Base-by-base conservation (phyloP, 2,797 vertebrate genomes). In the Lacerta agilis region DNA sequence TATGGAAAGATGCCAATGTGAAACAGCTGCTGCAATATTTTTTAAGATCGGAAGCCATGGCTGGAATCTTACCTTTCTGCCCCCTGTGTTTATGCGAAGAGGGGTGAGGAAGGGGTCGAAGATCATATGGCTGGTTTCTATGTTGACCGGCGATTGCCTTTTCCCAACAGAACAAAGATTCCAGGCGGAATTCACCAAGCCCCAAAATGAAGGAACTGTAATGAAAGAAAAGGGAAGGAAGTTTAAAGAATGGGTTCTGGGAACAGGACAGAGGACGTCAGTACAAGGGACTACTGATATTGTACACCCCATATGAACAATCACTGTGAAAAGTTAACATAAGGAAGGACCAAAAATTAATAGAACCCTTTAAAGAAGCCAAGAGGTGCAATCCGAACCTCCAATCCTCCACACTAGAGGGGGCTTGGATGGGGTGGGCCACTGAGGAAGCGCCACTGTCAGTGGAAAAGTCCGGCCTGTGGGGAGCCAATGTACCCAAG, bases 101-200 rank as follows among this genome's bases (percentile, higher is more conserved):
- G 98, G 98, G 2, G 97, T 98, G 95, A 99, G 97, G 96, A 99
- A 99, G 58, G 99, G 99, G 95, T 99, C 99, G 90, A 99, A 99
- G 96, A 99, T 99, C 99, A 99, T 99, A 97, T 99, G 99, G 95
- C 98, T 99, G 94, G 99, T 99, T 97, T 99, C 98, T 90, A 99
- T 99, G 97, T 99, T 99, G 95, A 99, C 98, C 20, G 99, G 99
- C 0, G 99, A 99, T 96, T 99, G 99, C 87, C 98, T 97, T 96
- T 99, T 99, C 83, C 99, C 99, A 87, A 99, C 98, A 1, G 99
- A 99, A 96, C 99, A 99, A 93, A 99, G 98, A 96, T 99, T 99
- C 99, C 99, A 99, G 89, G 99, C 99, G 17, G 99, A 99, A 97
- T 99, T 99, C 90, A 99, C 99, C 97, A 99, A 97, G 83, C 99